Evolutionary conservation across 2,888 invertebrate species (phyloP), one percentile per base, ranked within the genome.

Genomic region (Lasius fuliginosus): DNA sequence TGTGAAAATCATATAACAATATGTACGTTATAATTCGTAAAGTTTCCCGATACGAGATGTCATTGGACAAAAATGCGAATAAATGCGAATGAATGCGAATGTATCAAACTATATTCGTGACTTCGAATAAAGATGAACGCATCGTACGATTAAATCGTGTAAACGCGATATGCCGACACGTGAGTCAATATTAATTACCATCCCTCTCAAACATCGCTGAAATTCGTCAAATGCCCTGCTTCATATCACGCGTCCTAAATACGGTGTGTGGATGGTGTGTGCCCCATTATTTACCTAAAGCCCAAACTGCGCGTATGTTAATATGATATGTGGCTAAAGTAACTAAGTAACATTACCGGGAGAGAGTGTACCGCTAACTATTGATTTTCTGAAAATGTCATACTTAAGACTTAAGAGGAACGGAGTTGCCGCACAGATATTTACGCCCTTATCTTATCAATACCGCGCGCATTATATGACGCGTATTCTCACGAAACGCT

Each of bases 141-240:
- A 33, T 77, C 40, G 33, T 23, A 69, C 42, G 77, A 79, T 30
- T 42, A 27, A 11, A 69, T 30, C 33, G 60, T 68, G 49, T 60
- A 81, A 81, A 71, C 58, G 60, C 18, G 46, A 46, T 60, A 79
- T 46, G 46, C 23, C 58, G 33, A 60, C 23, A 46, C 33, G 23
- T 46, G 46, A 73, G 79, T 71, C 71, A 81, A 73, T 73, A 81
- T 81, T 71, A 81, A 69, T 69, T 62, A 81, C 53, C 71, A 76
- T 85, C 53, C 49, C 30, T 82, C 73, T 82, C 73, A 68, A 67
- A 74, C 60, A 75, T 58, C 73, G 67, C 27, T 68, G 68, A 68
- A 74, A 58, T 56, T 64, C 58, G 58, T 58, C 53, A 75, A 82
- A 62, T 83, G 56, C 42, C n/a, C n/a, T 68, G 82, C 53, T 62